Percentiles rank a stretch among this genome's conserved stretches.
These are phyloP conservation scores for Hemiprocne comata DNA, from an alignment of 2,113 vertebrate species.

Conservation along the genomic window DNA sequence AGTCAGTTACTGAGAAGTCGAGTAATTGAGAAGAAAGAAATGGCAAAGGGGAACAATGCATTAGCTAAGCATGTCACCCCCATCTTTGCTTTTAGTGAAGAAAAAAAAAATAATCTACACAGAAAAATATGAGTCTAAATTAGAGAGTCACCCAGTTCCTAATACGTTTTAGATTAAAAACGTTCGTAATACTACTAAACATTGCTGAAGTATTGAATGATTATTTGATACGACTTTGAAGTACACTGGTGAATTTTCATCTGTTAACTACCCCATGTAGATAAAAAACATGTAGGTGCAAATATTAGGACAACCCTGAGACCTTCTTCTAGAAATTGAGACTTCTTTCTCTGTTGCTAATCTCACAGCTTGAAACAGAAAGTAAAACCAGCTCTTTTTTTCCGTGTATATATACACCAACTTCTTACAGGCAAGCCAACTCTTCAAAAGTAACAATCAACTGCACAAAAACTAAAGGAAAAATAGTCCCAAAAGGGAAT, in stretches of 20 bases:
- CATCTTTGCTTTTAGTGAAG: background rate
- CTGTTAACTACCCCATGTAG: background rate
- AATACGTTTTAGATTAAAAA: background rate
- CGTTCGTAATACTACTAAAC: background rate
- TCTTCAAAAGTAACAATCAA: background rate
- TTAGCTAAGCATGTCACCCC: background rate
- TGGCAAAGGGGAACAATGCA: background rate
- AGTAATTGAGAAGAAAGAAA: background rate
- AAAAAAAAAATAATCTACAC: background rate
- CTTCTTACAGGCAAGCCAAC: background rate
- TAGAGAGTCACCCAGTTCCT: background rate
- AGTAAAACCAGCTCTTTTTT: background rate
- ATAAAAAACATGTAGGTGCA: background rate
- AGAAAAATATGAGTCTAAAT: background rate
- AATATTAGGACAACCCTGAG: background rate
- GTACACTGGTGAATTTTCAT: background rate
- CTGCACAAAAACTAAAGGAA: background rate
- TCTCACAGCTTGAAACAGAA: slow-evolving; percentile 16
- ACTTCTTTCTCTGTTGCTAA: background rate
- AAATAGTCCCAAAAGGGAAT: background rate
- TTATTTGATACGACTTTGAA: background rate
- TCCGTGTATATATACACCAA: background rate
- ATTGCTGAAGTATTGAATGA: background rate
- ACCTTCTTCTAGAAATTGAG: background rate
- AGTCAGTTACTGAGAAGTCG: background rate